phyloP scores from a whole-genome alignment of 2,113 vertebrate genomes.

The Poeciliopsis retropinna region DNA sequence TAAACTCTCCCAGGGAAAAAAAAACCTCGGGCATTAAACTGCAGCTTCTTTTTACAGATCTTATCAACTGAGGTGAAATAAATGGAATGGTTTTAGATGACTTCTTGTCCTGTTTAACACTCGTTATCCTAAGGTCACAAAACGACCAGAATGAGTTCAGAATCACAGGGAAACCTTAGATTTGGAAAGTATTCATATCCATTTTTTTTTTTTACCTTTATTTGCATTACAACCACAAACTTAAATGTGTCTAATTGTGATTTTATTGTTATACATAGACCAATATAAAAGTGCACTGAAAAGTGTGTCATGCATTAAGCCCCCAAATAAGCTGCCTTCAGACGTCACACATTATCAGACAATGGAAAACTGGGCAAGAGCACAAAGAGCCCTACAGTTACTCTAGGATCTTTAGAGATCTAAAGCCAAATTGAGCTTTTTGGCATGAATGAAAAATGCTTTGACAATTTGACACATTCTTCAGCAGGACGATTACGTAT shows the following conservation, averaged over 20 bases:
- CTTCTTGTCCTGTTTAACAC: constrained; percentile 14
- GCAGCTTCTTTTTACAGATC: constrained; percentile 41
- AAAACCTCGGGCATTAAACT: constrained; percentile 2
- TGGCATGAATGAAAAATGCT: background rate
- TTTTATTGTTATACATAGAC: background rate
- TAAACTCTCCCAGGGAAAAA: constrained; percentile 18
- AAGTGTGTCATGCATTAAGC: background rate
- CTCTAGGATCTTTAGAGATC: background rate
- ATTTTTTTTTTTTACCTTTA: background rate
- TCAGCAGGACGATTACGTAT: background rate
- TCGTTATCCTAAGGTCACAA: constrained; percentile 43
- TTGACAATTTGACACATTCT: background rate
- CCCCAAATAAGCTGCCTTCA: background rate
- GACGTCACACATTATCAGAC: background rate
- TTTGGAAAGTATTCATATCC: background rate
- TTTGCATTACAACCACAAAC: background rate
- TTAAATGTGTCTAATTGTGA: background rate
- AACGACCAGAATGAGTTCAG: constrained; percentile 5
- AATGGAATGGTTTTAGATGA: background rate
- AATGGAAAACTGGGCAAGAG: background rate
- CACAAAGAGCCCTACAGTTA: background rate
- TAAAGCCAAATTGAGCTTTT: background rate
- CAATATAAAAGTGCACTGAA: background rate
- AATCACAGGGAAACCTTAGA: background rate
- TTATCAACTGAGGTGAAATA: constrained; percentile 10